Conservation (phyloP, 2,797 vertebrate species). For the Heterohyrax brucei region DNA sequence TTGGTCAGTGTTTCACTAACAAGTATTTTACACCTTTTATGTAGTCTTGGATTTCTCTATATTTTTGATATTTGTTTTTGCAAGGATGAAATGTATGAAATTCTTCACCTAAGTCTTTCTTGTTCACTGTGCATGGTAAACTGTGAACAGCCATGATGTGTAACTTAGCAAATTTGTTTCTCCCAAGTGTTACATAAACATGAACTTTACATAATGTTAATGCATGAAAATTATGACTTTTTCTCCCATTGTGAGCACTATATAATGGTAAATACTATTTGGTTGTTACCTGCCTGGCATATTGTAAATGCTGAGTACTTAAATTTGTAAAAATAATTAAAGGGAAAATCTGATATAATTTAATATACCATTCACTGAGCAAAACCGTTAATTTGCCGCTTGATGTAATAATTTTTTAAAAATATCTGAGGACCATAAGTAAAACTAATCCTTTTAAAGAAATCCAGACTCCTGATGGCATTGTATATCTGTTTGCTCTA, state of each 20-base stretch:
- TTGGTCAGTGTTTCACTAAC: background rate
- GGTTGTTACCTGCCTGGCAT: background rate
- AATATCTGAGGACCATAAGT: background rate
- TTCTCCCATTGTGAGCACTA: background rate
- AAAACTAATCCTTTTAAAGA: background rate
- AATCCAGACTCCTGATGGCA: background rate
- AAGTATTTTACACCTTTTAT: background rate
- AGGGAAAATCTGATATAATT: background rate
- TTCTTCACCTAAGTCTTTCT: background rate
- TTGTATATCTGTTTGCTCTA: background rate
- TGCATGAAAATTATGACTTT: background rate
- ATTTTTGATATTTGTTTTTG: background rate
- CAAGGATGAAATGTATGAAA: background rate
- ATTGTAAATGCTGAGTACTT: background rate
- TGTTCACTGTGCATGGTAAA: background rate
- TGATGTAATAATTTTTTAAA: background rate
- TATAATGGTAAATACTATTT: background rate
- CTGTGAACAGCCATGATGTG: background rate
- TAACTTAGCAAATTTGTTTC: background rate
- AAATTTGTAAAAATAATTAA: constrained; percentile 21
- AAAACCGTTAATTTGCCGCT: constrained; percentile 12
- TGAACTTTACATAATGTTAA: constrained; percentile 12
- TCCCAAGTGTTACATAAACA: background rate
- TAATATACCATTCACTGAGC: background rate
- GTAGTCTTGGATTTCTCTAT: background rate